phyloP scores from a whole-genome alignment of 1,140 invertebrate species.

The Musca vetustissima region DNA sequence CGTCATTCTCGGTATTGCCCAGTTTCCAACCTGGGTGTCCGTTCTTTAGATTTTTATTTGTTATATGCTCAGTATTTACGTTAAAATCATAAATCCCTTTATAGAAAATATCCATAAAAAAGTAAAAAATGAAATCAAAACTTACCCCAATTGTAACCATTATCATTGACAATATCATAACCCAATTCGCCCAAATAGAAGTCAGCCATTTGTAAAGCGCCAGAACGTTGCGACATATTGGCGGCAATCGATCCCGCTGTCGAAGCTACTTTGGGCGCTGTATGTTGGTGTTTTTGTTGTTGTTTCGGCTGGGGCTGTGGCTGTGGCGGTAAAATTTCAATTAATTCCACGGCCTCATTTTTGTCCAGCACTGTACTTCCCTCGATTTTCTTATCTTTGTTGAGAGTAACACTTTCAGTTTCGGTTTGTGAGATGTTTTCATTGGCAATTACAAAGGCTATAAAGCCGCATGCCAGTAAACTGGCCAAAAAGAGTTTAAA shows the following conservation, averaged over 20 bases:
- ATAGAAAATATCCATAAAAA: no score
- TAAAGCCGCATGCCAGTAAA: conserved; percentile 48
- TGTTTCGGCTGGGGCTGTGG: conserved; percentile 4
- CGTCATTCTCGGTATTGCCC: no score
- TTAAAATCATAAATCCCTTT: no score
- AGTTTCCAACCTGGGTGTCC: no score
- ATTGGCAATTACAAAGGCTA: conserved; percentile 48
- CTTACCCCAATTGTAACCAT: conserved; percentile 53
- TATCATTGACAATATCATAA: conserved; percentile 39
- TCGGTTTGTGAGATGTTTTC: conserved; percentile 49
- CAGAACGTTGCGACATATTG: conserved; percentile 37
- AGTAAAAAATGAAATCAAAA: neutral
- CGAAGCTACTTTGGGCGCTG: neutral
- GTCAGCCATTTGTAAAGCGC: conserved; percentile 38
- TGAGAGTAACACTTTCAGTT: conserved; percentile 37
- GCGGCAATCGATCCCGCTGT: neutral
- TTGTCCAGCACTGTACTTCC: conserved; percentile 22
- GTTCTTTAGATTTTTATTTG: no score
- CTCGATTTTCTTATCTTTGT: conserved; percentile 29
- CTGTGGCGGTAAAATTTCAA: conserved; percentile 30
- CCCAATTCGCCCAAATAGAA: conserved; percentile 47
- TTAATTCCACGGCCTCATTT: conserved; percentile 30
- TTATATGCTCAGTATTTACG: no score
- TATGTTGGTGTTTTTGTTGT: conserved; percentile 18
- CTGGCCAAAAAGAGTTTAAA: conserved; percentile 52